These are phyloP conservation scores for Elephas maximus DNA, from an alignment of 2,113 vertebrate species.

Conservation along the genomic window DNA sequence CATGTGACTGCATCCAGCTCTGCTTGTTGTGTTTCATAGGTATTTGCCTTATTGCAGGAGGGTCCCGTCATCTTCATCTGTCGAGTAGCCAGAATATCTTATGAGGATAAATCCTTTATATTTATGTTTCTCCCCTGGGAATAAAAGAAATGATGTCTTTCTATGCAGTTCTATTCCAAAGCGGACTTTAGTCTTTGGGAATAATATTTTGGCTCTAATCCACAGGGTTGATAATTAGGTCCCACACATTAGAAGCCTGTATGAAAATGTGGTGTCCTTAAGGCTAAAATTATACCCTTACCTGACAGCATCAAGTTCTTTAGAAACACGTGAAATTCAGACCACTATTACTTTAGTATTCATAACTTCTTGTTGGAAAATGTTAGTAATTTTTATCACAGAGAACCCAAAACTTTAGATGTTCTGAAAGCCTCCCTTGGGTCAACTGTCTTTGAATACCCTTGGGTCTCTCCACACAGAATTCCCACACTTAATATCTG, in stretches of 20 bases:
- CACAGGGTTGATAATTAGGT: not conserved
- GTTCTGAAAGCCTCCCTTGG: not conserved
- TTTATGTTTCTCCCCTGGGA: not conserved
- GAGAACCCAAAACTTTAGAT: not conserved
- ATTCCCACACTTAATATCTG: not conserved
- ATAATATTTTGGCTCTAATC: not conserved
- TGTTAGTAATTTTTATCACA: not conserved
- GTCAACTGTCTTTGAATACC: too few relatives aligned
- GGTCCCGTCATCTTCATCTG: not conserved
- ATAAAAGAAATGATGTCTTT: not conserved
- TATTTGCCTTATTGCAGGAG: not conserved
- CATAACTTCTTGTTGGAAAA: not conserved
- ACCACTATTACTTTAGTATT: not conserved
- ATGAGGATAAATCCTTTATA: not conserved
- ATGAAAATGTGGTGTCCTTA: not conserved
- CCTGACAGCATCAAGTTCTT: not conserved
- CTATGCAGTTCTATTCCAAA: not conserved
- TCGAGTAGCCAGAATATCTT: not conserved
- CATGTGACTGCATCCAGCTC: accelerated
- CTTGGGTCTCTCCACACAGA: not conserved
- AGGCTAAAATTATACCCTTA: not conserved
- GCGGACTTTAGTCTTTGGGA: not conserved
- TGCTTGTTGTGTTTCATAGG: not conserved
- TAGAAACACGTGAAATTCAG: not conserved
- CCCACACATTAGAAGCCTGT: not conserved